Conservation (phyloP, 2,797 vertebrate genomes). For the Halcyon leucocephala region DNA sequence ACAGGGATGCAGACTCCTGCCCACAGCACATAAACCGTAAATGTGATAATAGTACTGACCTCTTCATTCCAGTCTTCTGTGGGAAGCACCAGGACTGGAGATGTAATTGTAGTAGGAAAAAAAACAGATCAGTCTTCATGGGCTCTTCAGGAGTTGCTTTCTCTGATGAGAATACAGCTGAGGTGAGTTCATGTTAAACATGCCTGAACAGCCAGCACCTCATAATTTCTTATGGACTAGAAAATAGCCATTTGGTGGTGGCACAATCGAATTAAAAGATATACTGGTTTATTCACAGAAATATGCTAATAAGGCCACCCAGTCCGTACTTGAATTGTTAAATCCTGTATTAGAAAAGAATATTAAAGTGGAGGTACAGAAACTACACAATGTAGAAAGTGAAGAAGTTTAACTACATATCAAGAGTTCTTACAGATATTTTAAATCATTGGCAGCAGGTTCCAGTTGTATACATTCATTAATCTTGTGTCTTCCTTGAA, state of each 20-base stretch:
- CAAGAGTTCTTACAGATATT: neutral
- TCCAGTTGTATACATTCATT: neutral
- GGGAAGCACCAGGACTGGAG: neutral
- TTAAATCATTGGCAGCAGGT: neutral
- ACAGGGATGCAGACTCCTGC: neutral
- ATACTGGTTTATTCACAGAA: neutral
- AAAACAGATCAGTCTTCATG: neutral
- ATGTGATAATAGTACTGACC: neutral
- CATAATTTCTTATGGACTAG: neutral
- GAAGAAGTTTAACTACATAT: neutral
- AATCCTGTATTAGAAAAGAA: neutral
- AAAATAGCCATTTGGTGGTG: neutral
- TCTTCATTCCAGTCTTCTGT: neutral
- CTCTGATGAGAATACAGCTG: neutral
- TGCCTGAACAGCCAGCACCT: neutral
- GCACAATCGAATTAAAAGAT: neutral
- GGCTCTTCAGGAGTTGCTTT: neutral
- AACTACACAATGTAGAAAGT: neutral
- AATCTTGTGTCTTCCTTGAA: neutral
- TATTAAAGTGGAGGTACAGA: neutral
- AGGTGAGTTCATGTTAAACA: neutral
- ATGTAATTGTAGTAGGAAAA: neutral
- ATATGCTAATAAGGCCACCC: neutral
- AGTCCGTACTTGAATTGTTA: neutral
- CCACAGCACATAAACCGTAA: neutral